These are phyloP conservation scores for Cyclopterus lumpus DNA, from an alignment of 2,797 vertebrate species.

Conservation along the genomic window DNA sequence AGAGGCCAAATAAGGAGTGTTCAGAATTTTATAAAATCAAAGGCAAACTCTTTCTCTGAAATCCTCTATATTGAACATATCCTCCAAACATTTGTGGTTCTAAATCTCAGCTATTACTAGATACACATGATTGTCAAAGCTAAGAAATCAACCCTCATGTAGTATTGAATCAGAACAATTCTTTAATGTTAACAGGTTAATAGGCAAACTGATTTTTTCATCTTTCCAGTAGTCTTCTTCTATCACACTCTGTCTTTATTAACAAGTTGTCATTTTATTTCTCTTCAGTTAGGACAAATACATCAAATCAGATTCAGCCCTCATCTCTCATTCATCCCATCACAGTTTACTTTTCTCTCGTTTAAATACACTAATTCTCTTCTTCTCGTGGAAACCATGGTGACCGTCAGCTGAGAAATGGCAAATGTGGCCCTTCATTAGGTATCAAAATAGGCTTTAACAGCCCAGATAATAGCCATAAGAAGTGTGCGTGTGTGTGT, in stretches of 20 bases:
- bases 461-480: slow-evolving; percentile 99
- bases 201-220: background rate
- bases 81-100: background rate
- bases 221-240: background rate
- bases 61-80: background rate
- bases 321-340: slow-evolving; percentile 26
- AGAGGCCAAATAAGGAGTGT: background rate
- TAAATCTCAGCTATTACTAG: background rate
- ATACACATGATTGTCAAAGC: background rate
- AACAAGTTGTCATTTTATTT: background rate
- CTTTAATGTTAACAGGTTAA: background rate
- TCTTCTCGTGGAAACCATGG: slow-evolving; percentile 85
- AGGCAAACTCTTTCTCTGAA: background rate
- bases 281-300: background rate
- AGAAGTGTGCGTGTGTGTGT: slow-evolving; percentile 64
- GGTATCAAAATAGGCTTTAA: slow-evolving; percentile 93
- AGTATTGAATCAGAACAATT: background rate
- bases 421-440: slow-evolving; percentile 95
- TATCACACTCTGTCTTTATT: background rate
- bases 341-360: slow-evolving; percentile 18
- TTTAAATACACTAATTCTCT: slow-evolving; percentile 23
- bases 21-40: background rate
- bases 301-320: background rate
- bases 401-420: slow-evolving; percentile 93
- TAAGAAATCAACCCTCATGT: background rate